Conservation (phyloP, 2,113 vertebrate species). For the Eudorcas thomsonii region DNA sequence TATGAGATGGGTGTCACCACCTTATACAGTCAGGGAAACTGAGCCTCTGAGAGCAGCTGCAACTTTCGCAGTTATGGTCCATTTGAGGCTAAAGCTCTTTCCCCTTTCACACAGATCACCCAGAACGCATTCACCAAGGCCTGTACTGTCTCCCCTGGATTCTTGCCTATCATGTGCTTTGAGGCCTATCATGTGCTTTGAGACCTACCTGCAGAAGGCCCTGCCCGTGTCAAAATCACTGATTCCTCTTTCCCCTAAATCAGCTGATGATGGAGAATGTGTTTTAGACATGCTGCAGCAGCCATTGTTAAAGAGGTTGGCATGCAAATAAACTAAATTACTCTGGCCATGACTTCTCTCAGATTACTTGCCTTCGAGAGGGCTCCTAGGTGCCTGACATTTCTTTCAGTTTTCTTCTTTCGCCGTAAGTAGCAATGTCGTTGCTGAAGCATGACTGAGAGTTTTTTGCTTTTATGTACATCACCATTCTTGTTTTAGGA, state of each 20-base stretch:
- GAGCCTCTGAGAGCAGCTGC: neutral
- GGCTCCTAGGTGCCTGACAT: conserved; percentile 44
- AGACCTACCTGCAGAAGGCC: neutral
- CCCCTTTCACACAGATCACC: neutral
- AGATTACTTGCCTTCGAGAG: neutral
- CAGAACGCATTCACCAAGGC: neutral
- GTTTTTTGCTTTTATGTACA: conserved; percentile 47
- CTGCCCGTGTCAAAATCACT: conserved; percentile 6
- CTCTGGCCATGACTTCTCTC: conserved; percentile 5
- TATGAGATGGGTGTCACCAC: neutral
- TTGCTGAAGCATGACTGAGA: conserved; percentile 46
- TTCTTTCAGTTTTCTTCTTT: conserved; percentile 64
- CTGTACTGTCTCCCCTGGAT: neutral
- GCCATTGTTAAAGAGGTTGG: conserved; percentile 13
- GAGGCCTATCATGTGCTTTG: neutral
- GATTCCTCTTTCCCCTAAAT: neutral
- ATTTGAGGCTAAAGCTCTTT: neutral
- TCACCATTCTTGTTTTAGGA: conserved; percentile 64
- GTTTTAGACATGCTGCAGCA: neutral
- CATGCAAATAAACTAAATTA: conserved; percentile 44
- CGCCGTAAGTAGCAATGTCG: neutral
- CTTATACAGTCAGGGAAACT: conserved; percentile 25
- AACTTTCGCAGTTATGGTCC: neutral
- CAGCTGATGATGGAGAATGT: neutral
- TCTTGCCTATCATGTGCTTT: neutral